Base-by-base conservation (phyloP, 2,113 vertebrate species). In the Peucedramus taeniatus region DNA sequence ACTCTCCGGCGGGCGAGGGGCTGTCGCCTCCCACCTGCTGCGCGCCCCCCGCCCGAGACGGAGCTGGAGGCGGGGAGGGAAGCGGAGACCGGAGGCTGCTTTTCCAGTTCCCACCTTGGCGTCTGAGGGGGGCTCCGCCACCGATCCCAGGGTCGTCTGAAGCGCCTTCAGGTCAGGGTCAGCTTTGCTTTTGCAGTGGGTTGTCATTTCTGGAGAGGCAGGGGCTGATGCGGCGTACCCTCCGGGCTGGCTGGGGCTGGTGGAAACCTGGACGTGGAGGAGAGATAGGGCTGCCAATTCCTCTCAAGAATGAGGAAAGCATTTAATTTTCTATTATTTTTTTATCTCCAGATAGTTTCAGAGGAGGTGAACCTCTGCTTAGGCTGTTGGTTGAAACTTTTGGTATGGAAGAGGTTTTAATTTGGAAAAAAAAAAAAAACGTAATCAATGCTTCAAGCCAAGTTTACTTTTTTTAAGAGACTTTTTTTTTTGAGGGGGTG, bases 1-100 rank as follows among this genome's bases (percentile, higher is more conserved):
- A 15, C 90, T 74, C 84, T 93, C 37, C 11, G 7, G 84, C 51
- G 28, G 56, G 78, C 47, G n/a, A 71, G 76, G 94, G 96, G 86
- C 91, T 80, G 94, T 80, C 87, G 75, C 84, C 87, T 93, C 97
- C 96, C 97, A 98, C 97, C 98, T 97, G 97, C 97, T 94, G 91
- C 69, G 89, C 87, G 89, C 70, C 45, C 83, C 75, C 63, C 56
- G 63, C 80, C 90, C 63, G 78, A n/a, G 79, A 93, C 95, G 76
- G 89, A 94, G 83, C 81, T 39, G 54, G 85, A 47, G 57, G 50
- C 76, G 45, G n/a, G 90, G 40, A 75, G 44, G 84, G 83, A 89
- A 93, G 88, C 76, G 6, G 35, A 75, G 86, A 60, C 31, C 68
- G 9, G 56, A 31, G 80, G 53, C 86, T 86, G 40, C 76, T 88